A percentile compares a stretch with the other conserved stretches of the same genome.
Conservation (phyloP, 2,797 vertebrate genomes). For the Apogon hyalosoma region DNA sequence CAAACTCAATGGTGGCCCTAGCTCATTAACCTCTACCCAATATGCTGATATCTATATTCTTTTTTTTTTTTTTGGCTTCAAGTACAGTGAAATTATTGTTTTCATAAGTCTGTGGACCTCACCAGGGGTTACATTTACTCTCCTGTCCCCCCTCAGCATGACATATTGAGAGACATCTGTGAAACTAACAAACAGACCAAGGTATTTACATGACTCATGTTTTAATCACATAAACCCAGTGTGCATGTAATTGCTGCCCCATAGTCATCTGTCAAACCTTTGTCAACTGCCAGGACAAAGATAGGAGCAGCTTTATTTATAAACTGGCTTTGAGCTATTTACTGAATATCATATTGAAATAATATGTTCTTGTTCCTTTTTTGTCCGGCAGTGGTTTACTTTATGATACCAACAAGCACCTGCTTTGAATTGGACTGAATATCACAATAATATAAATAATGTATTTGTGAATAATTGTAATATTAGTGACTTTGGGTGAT, state of each 20-base stretch:
- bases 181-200: conserved; percentile 1
- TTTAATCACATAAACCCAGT: conserved; percentile 1
- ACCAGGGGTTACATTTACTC: background rate
- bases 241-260: conserved; percentile 5
- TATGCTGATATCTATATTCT: too few species aligned
- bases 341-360: background rate
- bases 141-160: background rate
- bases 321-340: background rate
- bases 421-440: background rate
- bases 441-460: conserved; percentile 12
- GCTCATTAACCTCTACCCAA: too few species aligned
- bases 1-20: too few species aligned
- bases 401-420: background rate
- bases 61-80: too few species aligned
- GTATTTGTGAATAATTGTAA: conserved; percentile 29
- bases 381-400: background rate
- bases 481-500: conserved; percentile 2
- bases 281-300: conserved; percentile 1
- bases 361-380: background rate
- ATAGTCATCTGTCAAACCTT: background rate
- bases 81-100: too few species aligned
- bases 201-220: conserved; percentile 1
- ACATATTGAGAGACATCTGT: background rate
- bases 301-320: background rate
- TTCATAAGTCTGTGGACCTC: background rate